phyloP scores from a whole-genome alignment of 1,140 invertebrate genomes.

The Cryptotermes secundus region DNA sequence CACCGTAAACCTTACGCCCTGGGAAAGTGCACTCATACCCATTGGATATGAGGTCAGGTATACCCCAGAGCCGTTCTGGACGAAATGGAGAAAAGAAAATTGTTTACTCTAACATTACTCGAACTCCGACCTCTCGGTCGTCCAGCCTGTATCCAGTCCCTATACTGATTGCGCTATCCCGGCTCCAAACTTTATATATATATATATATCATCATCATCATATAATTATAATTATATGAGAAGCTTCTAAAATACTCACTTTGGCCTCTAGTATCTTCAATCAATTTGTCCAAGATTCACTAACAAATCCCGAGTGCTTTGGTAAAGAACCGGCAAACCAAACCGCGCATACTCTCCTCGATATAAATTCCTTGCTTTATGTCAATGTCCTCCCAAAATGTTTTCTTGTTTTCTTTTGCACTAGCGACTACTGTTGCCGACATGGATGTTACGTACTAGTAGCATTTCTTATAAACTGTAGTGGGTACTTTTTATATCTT shows the following conservation, averaged over 20 bases:
- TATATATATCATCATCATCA: no score
- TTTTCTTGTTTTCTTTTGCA: constrained; percentile 3
- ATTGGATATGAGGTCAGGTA: no score
- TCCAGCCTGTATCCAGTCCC: no score
- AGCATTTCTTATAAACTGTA: background rate
- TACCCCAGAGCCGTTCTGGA: no score
- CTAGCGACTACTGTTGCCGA: background rate
- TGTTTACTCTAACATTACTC: no score
- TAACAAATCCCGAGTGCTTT: background rate
- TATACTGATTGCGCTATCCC: no score
- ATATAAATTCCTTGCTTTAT: constrained; percentile 15
- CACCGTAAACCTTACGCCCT: no score
- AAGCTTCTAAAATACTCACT: background rate
- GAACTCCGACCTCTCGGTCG: no score
- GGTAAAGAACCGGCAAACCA: background rate
- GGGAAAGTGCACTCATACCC: no score
- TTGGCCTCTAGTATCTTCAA: background rate
- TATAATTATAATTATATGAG: no score
- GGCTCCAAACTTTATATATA: no score
- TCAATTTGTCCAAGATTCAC: background rate
- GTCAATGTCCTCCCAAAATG: background rate
- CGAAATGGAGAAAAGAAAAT: no score
- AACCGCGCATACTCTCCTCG: background rate
- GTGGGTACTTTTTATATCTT: constrained; percentile 4
- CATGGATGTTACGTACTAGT: background rate